Percentiles rank a stretch among this genome's conserved stretches.
Conservation (phyloP, 2,888 invertebrate species). For the Bugulina stolonifera region DNA sequence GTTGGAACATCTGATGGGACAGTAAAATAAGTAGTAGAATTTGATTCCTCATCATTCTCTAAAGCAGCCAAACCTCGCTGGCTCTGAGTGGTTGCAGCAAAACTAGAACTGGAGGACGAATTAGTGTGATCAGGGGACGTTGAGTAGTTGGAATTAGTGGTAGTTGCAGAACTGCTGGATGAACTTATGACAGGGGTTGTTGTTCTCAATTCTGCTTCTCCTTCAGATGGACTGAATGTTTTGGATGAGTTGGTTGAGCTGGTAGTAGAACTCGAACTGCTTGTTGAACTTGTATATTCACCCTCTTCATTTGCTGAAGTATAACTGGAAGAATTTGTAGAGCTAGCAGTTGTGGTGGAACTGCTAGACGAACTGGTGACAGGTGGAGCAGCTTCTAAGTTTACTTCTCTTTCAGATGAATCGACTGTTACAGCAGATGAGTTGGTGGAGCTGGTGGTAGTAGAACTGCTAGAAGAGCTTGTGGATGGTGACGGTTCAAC, state of each 20-base stretch:
- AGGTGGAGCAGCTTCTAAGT: not conserved
- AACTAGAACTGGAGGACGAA: not conserved
- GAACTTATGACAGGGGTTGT: not conserved
- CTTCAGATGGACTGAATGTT: not conserved
- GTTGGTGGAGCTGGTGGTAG: not conserved
- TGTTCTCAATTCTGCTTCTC: too few species aligned
- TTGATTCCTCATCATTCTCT: too few species aligned
- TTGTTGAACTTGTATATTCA: not conserved
- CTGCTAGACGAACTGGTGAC: not conserved
- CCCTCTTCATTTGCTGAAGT: not conserved
- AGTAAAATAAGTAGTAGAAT: not conserved
- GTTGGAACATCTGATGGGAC: not conserved
- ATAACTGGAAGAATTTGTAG: not conserved
- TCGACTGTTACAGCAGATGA: not conserved
- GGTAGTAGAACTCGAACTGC: not conserved
- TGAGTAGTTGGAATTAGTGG: not conserved
- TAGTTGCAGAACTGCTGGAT: not conserved
- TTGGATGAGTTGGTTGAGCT: not conserved
- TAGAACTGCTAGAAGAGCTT: not conserved
- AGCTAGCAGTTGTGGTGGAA: not conserved
- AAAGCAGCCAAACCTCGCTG: too few species aligned
- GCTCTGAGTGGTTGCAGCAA: not conserved
- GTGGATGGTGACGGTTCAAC: too few species aligned
- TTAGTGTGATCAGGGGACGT: not conserved
- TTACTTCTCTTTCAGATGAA: not conserved